Base-by-base conservation (phyloP, 2,888 invertebrate species). In the Celastrina argiolus region DNA sequence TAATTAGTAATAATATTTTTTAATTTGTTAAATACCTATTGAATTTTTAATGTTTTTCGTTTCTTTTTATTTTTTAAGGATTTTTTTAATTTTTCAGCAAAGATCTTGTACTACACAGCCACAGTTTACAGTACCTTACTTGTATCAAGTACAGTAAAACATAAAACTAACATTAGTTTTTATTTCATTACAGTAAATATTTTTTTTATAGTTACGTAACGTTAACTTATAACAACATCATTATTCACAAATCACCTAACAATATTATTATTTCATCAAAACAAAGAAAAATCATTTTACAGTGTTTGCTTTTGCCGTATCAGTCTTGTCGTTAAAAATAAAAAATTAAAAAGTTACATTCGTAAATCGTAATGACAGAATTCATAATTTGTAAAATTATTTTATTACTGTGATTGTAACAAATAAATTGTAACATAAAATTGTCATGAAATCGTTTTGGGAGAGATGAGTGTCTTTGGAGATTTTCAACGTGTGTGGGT, bases 401-500 rank as follows among this genome's bases (percentile, higher is more conserved):
- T 79, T 82, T 75, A 73, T 69, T 72, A 73, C 72, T 74, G 75
- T 71, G 74, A 74, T 73, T 74, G 67, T 65, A 71, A 73, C 75
- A 80, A 78, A 75, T 78, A 84, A 78, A 75, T 78, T 84, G 76
- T 86, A 84, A 88, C 81, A 85, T 87, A 87, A 83, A 83, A 84
- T 87, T 84, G 91, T 78, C 91, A 91, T 91, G 91, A 89, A 84
- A 89, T 85, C 89, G 88, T 87, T 90, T 86, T 87, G 83, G 87
- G 81, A 88, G 91, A 91, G 89, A 95, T 95, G 97, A 97, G 96
- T 92, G 96, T 97, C 82, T 97, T 96, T 87, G 95, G 95, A 83
- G 97, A 97, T 92, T 97, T 97, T 90, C 96, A 96, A 92, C 95
- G 96, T 85, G 95, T 97, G 88, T 97, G 97, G 97, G 94, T 95